phyloP scores from a whole-genome alignment of 2,797 vertebrate genomes.

The Hybognathus amarus region DNA sequence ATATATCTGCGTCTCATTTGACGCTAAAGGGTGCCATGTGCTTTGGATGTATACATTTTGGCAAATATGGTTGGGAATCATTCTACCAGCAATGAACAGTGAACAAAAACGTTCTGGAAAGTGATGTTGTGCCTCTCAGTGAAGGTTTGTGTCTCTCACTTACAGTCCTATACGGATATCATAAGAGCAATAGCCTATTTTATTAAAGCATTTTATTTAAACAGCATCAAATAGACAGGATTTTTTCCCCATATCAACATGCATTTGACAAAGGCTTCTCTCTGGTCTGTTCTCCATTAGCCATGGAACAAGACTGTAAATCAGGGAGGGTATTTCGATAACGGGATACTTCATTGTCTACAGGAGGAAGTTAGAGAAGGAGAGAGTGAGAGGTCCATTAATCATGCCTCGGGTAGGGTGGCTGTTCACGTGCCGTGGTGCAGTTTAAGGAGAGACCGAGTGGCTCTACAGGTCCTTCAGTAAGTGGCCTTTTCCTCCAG shows the following conservation, averaged over 20 bases:
- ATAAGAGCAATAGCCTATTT: neutral
- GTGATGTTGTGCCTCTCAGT: neutral
- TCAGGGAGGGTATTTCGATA: slow-evolving; percentile 66
- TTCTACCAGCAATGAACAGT: neutral
- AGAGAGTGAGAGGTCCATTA: slow-evolving; percentile 71
- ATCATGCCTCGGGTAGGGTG: slow-evolving; percentile 60
- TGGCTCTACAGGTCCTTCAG: slow-evolving; percentile 77
- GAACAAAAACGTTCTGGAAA: neutral
- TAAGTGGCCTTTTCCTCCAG: slow-evolving; percentile 79
- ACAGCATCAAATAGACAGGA: neutral
- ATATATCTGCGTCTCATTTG: too few relatives aligned
- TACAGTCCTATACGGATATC: neutral
- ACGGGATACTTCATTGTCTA: slow-evolving; percentile 75
- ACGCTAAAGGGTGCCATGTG: too few relatives aligned
- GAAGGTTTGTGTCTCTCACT: neutral
- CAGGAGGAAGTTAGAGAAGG: slow-evolving; percentile 68
- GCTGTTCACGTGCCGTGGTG: slow-evolving; percentile 59
- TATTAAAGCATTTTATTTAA: neutral
- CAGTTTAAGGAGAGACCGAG: slow-evolving; percentile 72
- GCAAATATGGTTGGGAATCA: neutral
- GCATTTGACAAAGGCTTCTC: neutral
- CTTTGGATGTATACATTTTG: too few relatives aligned
- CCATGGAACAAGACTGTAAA: slow-evolving; percentile 39
- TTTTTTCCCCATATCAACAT: neutral
- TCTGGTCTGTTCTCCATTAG: slow-evolving; percentile 18